Base-by-base conservation (phyloP, 23 tunicate genomes). In the Phallusia fumigata region DNA sequence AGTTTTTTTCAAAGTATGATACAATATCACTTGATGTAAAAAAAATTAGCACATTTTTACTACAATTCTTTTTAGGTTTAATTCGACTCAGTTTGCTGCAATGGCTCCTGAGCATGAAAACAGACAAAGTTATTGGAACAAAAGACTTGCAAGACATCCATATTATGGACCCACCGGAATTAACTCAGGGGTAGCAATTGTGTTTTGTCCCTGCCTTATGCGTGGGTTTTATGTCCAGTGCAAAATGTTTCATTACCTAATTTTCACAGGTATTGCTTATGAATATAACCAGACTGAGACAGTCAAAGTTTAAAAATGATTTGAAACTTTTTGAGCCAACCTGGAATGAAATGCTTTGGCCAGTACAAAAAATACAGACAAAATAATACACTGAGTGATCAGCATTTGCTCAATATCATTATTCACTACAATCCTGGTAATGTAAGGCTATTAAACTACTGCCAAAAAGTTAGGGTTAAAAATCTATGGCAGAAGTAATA, bases 311-410 rank as follows among this genome's bases (percentile, higher is more conserved):
- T 52, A 88, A 84, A 76, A 88, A 80, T 65, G 97, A 92, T 69
- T 80, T 92, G 76, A 44, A 73, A 74, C 72, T 30, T n/a, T 30
- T 47, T 3, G 35, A 19, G 15, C 50, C 88, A 80, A 78, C 53
- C 28, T 92, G 97, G 97, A 44, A 64, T 11, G 89, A 92, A 15
- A 80, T 92, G 83, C 78, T 92, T 33, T 75, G 84, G 35, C 97
- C 97, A 30, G 31, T 88, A 88, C 76, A 76, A 88, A 34, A 92
- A 92, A 51, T 92, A 92, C 72, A 75, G 65, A 22, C 65, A 13
- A 53, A 92, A 88, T 47, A 80, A 88, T 6, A 92, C 97, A 21
- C 88, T 89, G 93, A 93, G 97, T 30, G 97, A 92, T 36, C 97
- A 92, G 74, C 89, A 88, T 82, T 53, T 92, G 36, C 86, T 92